Percentiles rank a stretch among this genome's conserved stretches.
These are phyloP conservation scores for Chroicocephalus ridibundus DNA, from an alignment of 2,113 vertebrate species.

Conservation along the genomic window DNA sequence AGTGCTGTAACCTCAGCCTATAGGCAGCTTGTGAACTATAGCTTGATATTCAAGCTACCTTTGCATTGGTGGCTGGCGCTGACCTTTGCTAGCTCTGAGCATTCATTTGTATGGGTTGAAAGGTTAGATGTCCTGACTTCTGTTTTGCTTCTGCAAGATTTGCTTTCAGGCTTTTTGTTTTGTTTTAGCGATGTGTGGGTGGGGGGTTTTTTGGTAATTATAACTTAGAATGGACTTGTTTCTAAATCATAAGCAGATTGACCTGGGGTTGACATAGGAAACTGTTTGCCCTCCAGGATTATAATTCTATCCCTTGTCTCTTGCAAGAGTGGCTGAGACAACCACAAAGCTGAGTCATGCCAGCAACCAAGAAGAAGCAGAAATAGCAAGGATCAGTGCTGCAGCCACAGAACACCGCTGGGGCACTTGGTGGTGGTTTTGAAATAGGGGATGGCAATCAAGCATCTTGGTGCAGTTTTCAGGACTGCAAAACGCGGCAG, in stretches of 20 bases:
- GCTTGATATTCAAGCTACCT: not conserved
- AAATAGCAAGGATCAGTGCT: not conserved
- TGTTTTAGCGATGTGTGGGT: not conserved
- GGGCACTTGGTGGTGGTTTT: not conserved
- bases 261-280: not conserved
- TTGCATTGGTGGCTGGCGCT: not conserved
- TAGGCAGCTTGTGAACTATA: not conserved
- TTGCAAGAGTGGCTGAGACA: conserved; percentile 2
- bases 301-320: not conserved
- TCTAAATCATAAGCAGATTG: not conserved
- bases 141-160: not conserved
- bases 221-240: not conserved
- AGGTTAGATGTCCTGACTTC: not conserved
- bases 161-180: not conserved
- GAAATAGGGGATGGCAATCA: not conserved
- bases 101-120: not conserved
- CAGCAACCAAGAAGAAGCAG: not conserved
- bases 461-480: not conserved
- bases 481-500: not conserved
- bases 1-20: not conserved
- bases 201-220: not conserved
- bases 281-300: not conserved
- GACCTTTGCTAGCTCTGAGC: not conserved
- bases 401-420: not conserved
- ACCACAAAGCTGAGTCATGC: conserved; percentile 33